Evolutionary conservation across 2,113 vertebrate genomes (phyloP).

Genomic region (Bucco capensis): DNA sequence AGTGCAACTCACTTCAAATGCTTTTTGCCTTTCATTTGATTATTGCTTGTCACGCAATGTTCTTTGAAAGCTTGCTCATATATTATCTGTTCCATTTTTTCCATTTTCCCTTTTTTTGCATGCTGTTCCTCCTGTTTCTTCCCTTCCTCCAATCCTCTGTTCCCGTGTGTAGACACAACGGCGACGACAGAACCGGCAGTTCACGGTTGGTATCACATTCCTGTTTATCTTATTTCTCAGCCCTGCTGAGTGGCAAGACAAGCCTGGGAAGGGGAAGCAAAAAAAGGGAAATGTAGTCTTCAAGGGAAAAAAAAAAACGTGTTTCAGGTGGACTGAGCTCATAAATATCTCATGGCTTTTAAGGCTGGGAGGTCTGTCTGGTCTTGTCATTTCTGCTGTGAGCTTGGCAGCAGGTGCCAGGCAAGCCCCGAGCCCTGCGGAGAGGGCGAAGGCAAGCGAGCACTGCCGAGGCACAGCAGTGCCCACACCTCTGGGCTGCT

Average conservation of each 20-base stretch:
- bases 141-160: slow-evolving; percentile 87
- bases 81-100: slow-evolving; percentile 90
- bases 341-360: background rate
- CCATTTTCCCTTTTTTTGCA: slow-evolving; percentile 87
- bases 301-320: slow-evolving; percentile 58
- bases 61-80: slow-evolving; percentile 85
- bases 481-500: background rate
- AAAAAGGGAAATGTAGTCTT: slow-evolving; percentile 63
- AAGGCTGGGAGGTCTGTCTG: slow-evolving; percentile 57
- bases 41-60: slow-evolving; percentile 84
- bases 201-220: slow-evolving; percentile 87
- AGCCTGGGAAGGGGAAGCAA: slow-evolving; percentile 69
- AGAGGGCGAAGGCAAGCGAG: no score
- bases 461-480: background rate
- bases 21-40: slow-evolving; percentile 84
- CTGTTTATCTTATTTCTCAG: slow-evolving; percentile 81
- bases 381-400: slow-evolving; percentile 64
- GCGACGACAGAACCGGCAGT: slow-evolving; percentile 84
- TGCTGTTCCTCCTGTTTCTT: slow-evolving; percentile 86
- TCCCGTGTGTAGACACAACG: slow-evolving; percentile 86
- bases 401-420: background rate
- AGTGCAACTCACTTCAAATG: slow-evolving; percentile 85
- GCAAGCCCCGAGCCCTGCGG: background rate
- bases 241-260: slow-evolving; percentile 78
- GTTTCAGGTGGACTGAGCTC: slow-evolving; percentile 47